Evolutionary conservation across 2,888 invertebrate genomes (phyloP).

Genomic region (Empis livida): DNA sequence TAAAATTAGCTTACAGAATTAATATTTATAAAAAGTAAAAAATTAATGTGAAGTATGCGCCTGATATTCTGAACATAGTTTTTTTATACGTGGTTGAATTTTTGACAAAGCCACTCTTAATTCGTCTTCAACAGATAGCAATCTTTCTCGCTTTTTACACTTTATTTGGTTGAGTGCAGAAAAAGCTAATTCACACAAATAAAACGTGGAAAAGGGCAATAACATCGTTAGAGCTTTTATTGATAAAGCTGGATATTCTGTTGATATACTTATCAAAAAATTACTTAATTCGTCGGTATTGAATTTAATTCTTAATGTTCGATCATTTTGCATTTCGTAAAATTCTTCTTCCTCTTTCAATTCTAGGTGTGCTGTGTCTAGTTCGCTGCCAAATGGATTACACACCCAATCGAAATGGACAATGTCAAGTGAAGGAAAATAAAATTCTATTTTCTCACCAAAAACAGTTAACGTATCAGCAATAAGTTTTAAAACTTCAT

Average conservation of each 20-base stretch:
- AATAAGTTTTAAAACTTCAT: too few species aligned
- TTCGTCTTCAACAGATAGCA: neutral
- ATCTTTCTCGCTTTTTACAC: neutral
- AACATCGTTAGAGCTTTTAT: neutral
- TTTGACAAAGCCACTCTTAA: neutral
- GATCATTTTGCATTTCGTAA: neutral
- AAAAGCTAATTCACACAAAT: neutral
- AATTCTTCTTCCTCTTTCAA: neutral
- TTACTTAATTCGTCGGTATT: too few species aligned
- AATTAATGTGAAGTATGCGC: neutral
- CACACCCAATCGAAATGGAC: neutral
- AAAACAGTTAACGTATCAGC: too few species aligned
- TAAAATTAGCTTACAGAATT: neutral
- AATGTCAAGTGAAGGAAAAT: neutral
- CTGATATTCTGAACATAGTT: neutral
- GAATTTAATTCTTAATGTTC: too few species aligned
- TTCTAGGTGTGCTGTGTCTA: neutral
- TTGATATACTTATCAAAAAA: too few species aligned
- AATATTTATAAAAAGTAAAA: neutral
- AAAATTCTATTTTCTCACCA: too few species aligned
- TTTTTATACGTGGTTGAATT: neutral
- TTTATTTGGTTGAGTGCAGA: neutral
- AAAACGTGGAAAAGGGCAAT: neutral
- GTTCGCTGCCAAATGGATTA: neutral
- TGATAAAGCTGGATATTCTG: neutral